Percentiles rank a stretch among this genome's conserved stretches.
phyloP scores from a whole-genome alignment of 2,113 vertebrate species.

The Lamprologus sp. region DNA sequence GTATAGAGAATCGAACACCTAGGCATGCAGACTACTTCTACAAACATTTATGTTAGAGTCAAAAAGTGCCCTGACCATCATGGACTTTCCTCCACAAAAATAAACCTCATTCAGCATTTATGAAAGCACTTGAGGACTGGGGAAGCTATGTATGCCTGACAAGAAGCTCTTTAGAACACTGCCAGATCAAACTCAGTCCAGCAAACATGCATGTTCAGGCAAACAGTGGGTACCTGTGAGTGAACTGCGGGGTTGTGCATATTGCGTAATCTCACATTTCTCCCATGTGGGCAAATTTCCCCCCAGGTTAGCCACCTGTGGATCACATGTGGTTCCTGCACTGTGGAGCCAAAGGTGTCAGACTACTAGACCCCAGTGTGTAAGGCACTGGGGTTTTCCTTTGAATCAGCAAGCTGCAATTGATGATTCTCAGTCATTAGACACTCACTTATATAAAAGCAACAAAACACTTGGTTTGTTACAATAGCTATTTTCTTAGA shows the following conservation, averaged over 20 bases:
- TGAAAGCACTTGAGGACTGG: not conserved
- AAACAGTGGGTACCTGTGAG: not conserved
- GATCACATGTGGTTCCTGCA: not conserved
- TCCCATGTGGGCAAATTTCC: not conserved
- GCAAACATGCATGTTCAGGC: not conserved
- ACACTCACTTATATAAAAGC: not conserved
- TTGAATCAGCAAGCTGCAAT: not conserved
- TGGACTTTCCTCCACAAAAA: not conserved
- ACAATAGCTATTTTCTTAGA: not conserved
- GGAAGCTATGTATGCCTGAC: not conserved
- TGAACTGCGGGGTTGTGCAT: not conserved
- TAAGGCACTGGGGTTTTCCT: not conserved
- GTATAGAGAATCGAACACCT: not conserved
- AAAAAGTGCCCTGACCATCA: not conserved
- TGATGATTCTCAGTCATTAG: not conserved
- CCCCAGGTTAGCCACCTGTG: not conserved
- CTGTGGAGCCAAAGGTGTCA: not conserved
- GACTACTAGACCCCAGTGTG: not conserved
- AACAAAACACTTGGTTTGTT: not conserved
- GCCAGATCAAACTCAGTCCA: not conserved
- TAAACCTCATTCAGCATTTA: not conserved
- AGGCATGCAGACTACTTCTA: not conserved
- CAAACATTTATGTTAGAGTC: not conserved
- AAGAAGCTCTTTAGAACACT: not conserved
- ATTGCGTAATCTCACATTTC: not conserved